Conservation (phyloP, 1,140 invertebrate genomes). For the Stegodyphus mimosarum region DNA sequence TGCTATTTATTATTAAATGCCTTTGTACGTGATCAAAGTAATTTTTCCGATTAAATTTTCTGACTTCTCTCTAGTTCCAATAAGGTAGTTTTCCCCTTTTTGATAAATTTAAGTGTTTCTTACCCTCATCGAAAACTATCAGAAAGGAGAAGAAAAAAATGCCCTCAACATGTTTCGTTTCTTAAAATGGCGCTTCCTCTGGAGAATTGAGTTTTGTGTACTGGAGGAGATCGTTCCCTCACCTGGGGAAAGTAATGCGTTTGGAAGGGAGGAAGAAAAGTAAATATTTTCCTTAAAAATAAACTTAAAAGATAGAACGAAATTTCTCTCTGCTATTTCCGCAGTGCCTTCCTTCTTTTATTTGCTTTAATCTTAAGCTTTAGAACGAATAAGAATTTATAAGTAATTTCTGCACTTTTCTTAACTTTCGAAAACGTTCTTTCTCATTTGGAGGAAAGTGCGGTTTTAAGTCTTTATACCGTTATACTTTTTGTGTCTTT, state of each 20-base stretch:
- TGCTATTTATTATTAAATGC: too few relatives aligned
- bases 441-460: not conserved
- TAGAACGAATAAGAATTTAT: too few relatives aligned
- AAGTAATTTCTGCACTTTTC: not conserved
- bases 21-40: too few relatives aligned
- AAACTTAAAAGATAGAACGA: not conserved
- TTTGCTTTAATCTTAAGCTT: not conserved
- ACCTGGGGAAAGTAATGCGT: conserved; percentile 12
- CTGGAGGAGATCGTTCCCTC: not conserved
- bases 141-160: conserved; percentile 1
- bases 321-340: not conserved
- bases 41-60: too few relatives aligned
- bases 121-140: not conserved
- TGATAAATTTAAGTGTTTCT: too few relatives aligned
- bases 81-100: too few relatives aligned
- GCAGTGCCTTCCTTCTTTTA: too few relatives aligned
- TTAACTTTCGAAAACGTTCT: not conserved
- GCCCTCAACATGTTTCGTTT: not conserved
- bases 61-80: too few relatives aligned
- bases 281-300: conserved; percentile 9
- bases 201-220: conserved; percentile 5
- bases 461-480: too few relatives aligned
- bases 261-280: not conserved
- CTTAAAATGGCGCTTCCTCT: not conserved
- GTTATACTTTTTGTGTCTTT: too few relatives aligned